phyloP scores from a whole-genome alignment of 2,797 vertebrate genomes.

The Garrulus glandarius region DNA sequence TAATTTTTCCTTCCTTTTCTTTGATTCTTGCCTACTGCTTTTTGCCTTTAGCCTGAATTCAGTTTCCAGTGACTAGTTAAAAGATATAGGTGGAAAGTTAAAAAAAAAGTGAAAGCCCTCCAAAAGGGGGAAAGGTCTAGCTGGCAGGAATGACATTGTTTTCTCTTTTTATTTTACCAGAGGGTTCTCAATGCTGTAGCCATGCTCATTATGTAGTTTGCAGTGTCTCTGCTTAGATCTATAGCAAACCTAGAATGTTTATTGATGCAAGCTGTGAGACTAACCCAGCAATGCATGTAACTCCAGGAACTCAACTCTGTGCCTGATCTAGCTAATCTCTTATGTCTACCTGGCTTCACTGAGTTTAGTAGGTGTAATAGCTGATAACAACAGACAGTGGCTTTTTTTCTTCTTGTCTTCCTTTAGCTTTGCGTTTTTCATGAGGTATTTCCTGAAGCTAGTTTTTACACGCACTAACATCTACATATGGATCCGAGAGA shows the following conservation, averaged over 20 bases:
- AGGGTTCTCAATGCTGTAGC: neutral
- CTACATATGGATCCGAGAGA: neutral
- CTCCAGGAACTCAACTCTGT: neutral
- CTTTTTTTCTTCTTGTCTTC: neutral
- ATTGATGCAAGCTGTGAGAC: neutral
- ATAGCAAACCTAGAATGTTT: neutral
- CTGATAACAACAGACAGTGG: neutral
- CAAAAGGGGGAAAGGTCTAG: neutral
- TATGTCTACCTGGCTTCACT: neutral
- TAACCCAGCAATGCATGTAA: neutral
- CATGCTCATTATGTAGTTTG: neutral
- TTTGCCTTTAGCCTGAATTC: neutral
- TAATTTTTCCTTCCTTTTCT: neutral
- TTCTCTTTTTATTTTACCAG: neutral
- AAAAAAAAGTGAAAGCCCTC: neutral
- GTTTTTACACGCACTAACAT: neutral
- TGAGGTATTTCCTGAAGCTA: conserved; percentile 38
- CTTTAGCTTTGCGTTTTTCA: neutral
- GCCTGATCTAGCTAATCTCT: neutral
- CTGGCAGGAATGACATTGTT: neutral
- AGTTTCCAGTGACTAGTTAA: neutral
- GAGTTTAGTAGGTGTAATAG: neutral
- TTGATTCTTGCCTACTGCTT: neutral
- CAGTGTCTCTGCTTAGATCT: neutral
- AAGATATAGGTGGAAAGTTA: neutral